These are phyloP conservation scores for Meloidogyne exigua DNA, from an alignment of 1,140 invertebrate species.

Conservation along the genomic window DNA sequence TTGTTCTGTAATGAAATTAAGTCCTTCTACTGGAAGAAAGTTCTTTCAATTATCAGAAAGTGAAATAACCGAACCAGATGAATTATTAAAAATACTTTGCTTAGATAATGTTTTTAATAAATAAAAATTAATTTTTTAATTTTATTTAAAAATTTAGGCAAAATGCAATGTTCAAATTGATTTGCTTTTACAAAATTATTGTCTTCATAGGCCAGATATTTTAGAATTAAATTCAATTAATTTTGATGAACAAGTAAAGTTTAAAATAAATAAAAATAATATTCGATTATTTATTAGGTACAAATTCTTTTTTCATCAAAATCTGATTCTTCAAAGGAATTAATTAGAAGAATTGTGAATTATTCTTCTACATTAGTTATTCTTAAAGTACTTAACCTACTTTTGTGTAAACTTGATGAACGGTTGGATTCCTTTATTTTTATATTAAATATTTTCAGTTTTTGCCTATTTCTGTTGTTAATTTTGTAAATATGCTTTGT, in stretches of 20 bases:
- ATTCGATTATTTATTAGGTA: background rate
- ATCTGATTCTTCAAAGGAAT: background rate
- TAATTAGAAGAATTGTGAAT: background rate
- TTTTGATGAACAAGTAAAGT: background rate
- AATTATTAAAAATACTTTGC: constrained; percentile 2
- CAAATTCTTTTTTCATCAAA: constrained; percentile 2
- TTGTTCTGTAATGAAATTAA: too few species aligned
- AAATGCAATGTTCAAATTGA: background rate
- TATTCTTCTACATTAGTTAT: constrained; percentile 1
- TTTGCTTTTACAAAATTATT: constrained; percentile 5
- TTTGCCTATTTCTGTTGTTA: background rate
- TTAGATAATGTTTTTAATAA: background rate
- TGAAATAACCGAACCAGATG: background rate
- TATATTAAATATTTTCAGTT: background rate
- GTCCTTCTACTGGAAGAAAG: too few species aligned
- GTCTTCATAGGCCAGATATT: background rate
- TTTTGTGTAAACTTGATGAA: background rate
- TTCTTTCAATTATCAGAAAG: background rate
- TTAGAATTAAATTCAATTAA: background rate
- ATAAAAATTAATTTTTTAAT: background rate
- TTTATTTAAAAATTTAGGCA: background rate
- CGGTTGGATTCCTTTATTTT: background rate
- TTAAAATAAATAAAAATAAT: background rate
- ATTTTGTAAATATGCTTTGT: background rate
- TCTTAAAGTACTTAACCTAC: background rate